These are phyloP conservation scores for Quadriops clusia DNA, from an alignment of 2,888 invertebrate genomes.

Conservation along the genomic window DNA sequence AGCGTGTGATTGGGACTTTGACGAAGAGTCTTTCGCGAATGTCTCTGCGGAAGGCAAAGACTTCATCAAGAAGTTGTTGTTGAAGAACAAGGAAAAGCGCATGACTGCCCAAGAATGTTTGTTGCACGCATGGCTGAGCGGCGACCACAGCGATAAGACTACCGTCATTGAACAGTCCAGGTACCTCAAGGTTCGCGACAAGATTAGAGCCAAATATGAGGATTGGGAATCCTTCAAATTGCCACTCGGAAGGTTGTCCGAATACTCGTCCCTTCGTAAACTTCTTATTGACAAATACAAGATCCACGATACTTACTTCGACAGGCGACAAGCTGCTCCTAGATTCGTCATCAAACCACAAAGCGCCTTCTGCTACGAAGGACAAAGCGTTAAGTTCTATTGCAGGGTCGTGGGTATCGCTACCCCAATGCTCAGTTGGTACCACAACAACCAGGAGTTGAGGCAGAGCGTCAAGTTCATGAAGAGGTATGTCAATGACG, in stretches of 20 bases:
- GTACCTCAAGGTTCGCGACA: conserved; percentile 79
- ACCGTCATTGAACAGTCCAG: conserved; percentile 71
- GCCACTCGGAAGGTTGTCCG: conserved; percentile 92
- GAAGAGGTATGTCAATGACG: conserved; percentile 93
- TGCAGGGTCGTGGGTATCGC: conserved; percentile 93
- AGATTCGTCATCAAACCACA: conserved; percentile 95
- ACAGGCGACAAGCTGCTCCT: conserved; percentile 94
- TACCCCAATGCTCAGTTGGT: conserved; percentile 92
- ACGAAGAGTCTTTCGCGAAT: conserved; percentile 84
- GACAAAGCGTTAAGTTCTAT: conserved; percentile 94
- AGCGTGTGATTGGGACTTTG: conserved; percentile 98
- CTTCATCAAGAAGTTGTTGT: conserved; percentile 85
- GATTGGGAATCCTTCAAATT: conserved; percentile 75
- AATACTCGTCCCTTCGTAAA: conserved; percentile 93
- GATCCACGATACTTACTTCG: conserved; percentile 92
- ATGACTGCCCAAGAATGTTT: conserved; percentile 98
- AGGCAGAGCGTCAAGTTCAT: conserved; percentile 97
- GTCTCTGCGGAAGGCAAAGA: conserved; percentile 97
- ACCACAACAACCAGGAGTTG: conserved; percentile 82
- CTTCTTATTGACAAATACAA: conserved; percentile 91
- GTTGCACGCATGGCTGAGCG: conserved; percentile 88
- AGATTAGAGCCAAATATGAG: conserved; percentile 71
- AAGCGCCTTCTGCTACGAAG: conserved; percentile 92
- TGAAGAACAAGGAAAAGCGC: conserved; percentile 92
- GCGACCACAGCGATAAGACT: conserved; percentile 66